These are phyloP conservation scores for Syrphus vitripennis DNA, from an alignment of 2,888 invertebrate species.

Conservation along the genomic window DNA sequence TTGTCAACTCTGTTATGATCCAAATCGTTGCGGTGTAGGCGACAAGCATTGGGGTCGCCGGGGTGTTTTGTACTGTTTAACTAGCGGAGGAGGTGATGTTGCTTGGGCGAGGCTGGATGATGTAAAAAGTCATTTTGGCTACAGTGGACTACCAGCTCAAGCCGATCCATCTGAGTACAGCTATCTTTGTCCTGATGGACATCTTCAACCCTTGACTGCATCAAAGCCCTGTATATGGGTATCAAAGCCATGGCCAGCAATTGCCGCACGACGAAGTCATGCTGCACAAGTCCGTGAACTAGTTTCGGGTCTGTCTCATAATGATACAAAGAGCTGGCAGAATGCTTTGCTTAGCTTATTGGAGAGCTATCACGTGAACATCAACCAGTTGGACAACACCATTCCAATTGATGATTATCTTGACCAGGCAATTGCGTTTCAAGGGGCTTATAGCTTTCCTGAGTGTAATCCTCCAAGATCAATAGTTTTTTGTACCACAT, in stretches of 20 bases:
- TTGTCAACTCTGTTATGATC: conserved; percentile 87
- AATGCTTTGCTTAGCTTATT: conserved; percentile 84
- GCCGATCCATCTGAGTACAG: conserved; percentile 83
- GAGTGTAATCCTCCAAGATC: conserved; percentile 87
- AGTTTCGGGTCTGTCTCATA: conserved; percentile 80
- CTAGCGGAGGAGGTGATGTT: conserved; percentile 89
- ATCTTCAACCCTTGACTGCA: conserved; percentile 83
- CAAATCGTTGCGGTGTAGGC: conserved; percentile 83
- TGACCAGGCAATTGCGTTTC: conserved; percentile 84
- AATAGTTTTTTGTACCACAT: conserved; percentile 86
- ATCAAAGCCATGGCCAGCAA: conserved; percentile 89
- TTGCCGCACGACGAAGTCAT: conserved; percentile 83
- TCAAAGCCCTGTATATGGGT: conserved; percentile 89
- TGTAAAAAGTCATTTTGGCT: conserved; percentile 85
- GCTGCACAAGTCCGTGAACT: conserved; percentile 83
- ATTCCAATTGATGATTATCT: conserved; percentile 86
- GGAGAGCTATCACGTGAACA: conserved; percentile 83
- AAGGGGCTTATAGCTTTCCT: conserved; percentile 86
- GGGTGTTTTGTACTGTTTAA: conserved; percentile 91
- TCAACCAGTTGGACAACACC: conserved; percentile 83
- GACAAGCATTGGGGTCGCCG: conserved; percentile 93
- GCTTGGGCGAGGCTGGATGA: conserved; percentile 91
- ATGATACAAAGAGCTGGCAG: conserved; percentile 82
- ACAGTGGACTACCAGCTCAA: conserved; percentile 80
- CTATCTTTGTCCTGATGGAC: conserved; percentile 90